These are phyloP conservation scores for Dynastes maya DNA, from an alignment of 2,888 invertebrate species.

Conservation along the genomic window DNA sequence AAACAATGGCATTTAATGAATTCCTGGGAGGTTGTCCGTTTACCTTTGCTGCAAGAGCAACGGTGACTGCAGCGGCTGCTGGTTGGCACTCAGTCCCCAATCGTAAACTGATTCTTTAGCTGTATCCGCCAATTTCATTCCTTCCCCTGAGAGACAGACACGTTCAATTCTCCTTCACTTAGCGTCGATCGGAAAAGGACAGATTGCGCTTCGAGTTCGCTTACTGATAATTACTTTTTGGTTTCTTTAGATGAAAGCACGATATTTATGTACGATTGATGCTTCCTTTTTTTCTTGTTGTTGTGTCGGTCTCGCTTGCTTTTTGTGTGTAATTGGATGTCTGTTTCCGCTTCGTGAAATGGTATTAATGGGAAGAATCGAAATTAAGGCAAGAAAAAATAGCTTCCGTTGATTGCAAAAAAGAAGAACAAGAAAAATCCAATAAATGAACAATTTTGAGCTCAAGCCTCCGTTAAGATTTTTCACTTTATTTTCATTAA, in stretches of 20 bases:
- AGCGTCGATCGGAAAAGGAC: slow-evolving; percentile 2
- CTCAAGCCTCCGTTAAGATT: background rate
- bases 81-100: background rate
- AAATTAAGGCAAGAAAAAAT: background rate
- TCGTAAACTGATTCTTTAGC: background rate
- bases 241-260: slow-evolving; percentile 17
- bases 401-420: background rate
- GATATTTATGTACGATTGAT: slow-evolving; percentile 22
- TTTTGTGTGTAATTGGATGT: slow-evolving; percentile 29
- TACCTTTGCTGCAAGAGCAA: slow-evolving; percentile 1
- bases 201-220: slow-evolving; percentile 5
- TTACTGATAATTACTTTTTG: slow-evolving; percentile 28
- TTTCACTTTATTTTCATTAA: background rate
- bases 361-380: slow-evolving; percentile 27
- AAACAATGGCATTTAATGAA: slow-evolving; percentile 11
- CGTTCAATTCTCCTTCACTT: background rate
- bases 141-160: background rate
- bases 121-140: slow-evolving; percentile 8
- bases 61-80: background rate
- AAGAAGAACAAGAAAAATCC: background rate
- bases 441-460: background rate
- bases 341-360: slow-evolving; percentile 26
- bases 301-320: slow-evolving; percentile 14
- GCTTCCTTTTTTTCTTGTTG: slow-evolving; percentile 2
- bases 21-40: slow-evolving; percentile 11